phyloP scores from a whole-genome alignment of 2,113 vertebrate species.

The Cinclus mexicanus region DNA sequence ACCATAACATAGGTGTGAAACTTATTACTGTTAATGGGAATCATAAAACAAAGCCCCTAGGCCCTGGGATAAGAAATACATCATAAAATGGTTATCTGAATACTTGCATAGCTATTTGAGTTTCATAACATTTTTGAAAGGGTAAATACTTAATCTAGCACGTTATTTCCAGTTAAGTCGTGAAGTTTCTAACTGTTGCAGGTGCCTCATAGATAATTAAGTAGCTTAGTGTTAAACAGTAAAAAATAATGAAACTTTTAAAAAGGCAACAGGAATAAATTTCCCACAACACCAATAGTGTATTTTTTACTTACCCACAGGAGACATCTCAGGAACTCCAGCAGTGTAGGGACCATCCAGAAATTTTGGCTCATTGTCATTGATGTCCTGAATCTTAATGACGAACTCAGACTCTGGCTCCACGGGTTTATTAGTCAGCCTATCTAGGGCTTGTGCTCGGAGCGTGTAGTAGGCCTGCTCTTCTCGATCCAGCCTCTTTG shows the following conservation, averaged over 20 bases:
- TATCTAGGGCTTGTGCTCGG: slow-evolving; percentile 89
- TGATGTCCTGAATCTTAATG: slow-evolving; percentile 98
- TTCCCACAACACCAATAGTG: neutral
- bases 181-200: slow-evolving; percentile 45
- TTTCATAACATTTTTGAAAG: slow-evolving; percentile 22
- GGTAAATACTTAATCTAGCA: slow-evolving; percentile 39
- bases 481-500: slow-evolving; percentile 93
- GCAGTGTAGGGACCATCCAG: slow-evolving; percentile 91
- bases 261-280: slow-evolving; percentile 10
- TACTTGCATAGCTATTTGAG: neutral
- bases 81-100: slow-evolving; percentile 16
- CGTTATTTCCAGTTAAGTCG: slow-evolving; percentile 9
- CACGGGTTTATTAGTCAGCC: slow-evolving; percentile 86
- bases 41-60: slow-evolving; percentile 33
- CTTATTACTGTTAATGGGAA: slow-evolving; percentile 25
- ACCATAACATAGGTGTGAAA: neutral
- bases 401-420: slow-evolving; percentile 93
- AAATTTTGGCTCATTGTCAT: slow-evolving; percentile 96
- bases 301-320: slow-evolving; percentile 84
- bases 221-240: neutral
- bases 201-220: slow-evolving; percentile 64
- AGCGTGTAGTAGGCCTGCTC: slow-evolving; percentile 95
- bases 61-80: slow-evolving; percentile 2
- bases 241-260: slow-evolving; percentile 33
- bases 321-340: slow-evolving; percentile 94